Conservation (phyloP, 2,888 invertebrate species). For the Amorpha juglandis region DNA sequence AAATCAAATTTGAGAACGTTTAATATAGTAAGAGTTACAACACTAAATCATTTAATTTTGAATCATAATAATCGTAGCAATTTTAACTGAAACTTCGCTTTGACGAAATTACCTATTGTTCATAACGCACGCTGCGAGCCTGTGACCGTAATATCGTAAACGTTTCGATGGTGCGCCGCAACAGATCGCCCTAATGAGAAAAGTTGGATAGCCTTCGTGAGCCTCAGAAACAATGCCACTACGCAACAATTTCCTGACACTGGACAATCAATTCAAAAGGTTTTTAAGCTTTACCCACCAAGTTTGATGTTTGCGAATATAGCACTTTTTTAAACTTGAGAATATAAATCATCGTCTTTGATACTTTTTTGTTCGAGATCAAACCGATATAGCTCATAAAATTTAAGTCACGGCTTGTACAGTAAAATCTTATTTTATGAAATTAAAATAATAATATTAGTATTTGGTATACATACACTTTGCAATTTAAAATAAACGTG, state of each 20-base stretch:
- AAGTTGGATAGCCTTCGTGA: constrained; percentile 74
- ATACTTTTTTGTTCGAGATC: neutral
- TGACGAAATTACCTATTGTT: constrained; percentile 51
- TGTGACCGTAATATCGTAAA: constrained; percentile 54
- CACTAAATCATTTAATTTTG: constrained; percentile 4
- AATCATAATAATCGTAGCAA: constrained; percentile 35
- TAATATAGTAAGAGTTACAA: constrained; percentile 3
- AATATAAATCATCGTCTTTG: constrained; percentile 54
- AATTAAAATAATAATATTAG: too few species aligned
- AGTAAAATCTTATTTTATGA: too few species aligned
- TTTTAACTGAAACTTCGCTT: constrained; percentile 42
- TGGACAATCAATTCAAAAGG: constrained; percentile 79
- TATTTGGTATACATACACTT: too few species aligned
- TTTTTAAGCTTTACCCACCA: constrained; percentile 54
- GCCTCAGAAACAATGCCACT: constrained; percentile 72
- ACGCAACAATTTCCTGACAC: constrained; percentile 74
- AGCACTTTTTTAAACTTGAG: constrained; percentile 36
- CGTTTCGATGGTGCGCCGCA: constrained; percentile 61
- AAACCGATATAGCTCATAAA: too few species aligned
- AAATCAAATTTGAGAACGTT: neutral
- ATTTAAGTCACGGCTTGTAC: too few species aligned
- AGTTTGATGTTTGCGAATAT: constrained; percentile 57
- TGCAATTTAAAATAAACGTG: too few species aligned
- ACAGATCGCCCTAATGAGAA: constrained; percentile 79
- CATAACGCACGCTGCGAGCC: constrained; percentile 44